phyloP scores from a whole-genome alignment of 2,888 invertebrate species.

The Cryptocephalus primarius region DNA sequence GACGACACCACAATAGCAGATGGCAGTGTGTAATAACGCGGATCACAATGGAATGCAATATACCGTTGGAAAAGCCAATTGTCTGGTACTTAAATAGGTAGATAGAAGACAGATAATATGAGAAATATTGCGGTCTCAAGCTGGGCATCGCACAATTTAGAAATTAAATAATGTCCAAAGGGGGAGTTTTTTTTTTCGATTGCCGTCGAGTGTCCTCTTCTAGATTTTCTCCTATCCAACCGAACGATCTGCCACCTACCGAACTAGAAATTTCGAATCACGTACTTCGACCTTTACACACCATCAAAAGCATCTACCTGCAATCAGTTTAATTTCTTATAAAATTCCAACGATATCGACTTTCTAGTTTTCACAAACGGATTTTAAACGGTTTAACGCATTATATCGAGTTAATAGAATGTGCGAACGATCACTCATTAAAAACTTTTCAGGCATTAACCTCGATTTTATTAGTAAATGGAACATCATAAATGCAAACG shows the following conservation, averaged over 20 bases:
- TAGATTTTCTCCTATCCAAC: no score
- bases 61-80: slow-evolving; percentile 30
- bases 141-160: not conserved
- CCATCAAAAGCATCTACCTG: no score
- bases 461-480: slow-evolving; percentile 15
- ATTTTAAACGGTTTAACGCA: no score
- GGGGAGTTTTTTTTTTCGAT: no score
- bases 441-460: slow-evolving; percentile 14
- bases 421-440: not conserved
- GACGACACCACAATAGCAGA: slow-evolving; percentile 29
- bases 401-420: no score
- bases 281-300: no score
- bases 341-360: no score
- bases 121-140: not conserved
- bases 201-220: no score
- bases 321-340: no score
- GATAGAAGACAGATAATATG: slow-evolving; percentile 6
- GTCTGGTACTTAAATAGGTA: slow-evolving; percentile 30
- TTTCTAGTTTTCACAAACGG: no score
- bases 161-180: not conserved
- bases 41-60: slow-evolving; percentile 34
- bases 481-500: slow-evolving; percentile 9
- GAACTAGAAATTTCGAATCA: no score
- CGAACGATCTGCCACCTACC: no score
- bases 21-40: slow-evolving; percentile 26